phyloP scores from a whole-genome alignment of 2,888 invertebrate genomes.

The Tiliacea citrago region DNA sequence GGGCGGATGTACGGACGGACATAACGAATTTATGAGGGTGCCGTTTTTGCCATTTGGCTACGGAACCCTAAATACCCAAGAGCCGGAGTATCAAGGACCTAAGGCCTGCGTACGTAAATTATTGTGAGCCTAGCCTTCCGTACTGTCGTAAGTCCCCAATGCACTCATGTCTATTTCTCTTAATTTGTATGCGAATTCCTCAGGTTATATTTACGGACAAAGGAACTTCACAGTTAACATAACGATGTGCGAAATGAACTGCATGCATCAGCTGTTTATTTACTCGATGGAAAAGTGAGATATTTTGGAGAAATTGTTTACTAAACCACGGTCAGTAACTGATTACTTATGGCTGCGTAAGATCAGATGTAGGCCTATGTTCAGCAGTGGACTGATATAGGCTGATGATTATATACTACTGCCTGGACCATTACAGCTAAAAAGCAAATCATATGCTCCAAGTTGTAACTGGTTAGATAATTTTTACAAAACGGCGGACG shows the following conservation, averaged over 20 bases:
- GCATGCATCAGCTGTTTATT: conserved; percentile 23
- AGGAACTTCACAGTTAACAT: conserved; percentile 18
- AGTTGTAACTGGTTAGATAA: too few relatives aligned
- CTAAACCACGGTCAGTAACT: neutral
- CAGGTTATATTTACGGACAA: conserved; percentile 44
- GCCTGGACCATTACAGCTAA: too few relatives aligned
- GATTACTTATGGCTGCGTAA: neutral
- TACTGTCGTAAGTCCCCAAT: neutral
- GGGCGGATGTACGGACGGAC: too few relatives aligned
- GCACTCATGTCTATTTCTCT: conserved; percentile 20
- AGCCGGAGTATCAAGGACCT: neutral
- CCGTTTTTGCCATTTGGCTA: neutral
- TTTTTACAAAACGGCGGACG: too few relatives aligned
- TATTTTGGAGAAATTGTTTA: conserved; percentile 19
- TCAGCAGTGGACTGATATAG: too few relatives aligned
- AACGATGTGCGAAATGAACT: conserved; percentile 6
- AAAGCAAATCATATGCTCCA: too few relatives aligned
- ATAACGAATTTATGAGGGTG: neutral
- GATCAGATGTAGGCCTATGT: neutral
- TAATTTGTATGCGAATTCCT: conserved; percentile 41
- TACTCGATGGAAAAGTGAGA: neutral
- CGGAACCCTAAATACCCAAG: neutral
- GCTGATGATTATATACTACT: too few relatives aligned
- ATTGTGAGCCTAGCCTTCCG: neutral
- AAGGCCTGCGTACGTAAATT: neutral